phyloP scores from a whole-genome alignment of 2,888 invertebrate species.

The Cantharis rustica region DNA sequence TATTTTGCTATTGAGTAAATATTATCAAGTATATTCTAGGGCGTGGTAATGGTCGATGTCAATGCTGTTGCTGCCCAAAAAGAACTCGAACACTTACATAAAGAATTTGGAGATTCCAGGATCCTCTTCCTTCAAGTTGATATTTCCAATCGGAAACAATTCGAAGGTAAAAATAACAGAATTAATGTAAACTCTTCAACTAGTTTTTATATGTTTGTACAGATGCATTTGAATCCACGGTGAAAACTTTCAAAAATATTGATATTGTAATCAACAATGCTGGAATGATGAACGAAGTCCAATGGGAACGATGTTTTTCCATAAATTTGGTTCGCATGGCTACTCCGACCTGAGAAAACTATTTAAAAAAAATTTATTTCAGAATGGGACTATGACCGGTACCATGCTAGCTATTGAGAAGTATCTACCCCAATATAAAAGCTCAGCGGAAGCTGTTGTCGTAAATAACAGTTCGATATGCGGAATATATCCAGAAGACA shows the following conservation, averaged over 20 bases:
- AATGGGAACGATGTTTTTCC: constrained; percentile 32
- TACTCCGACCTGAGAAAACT: not conserved
- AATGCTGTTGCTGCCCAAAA: constrained; percentile 59
- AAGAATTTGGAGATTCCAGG: constrained; percentile 68
- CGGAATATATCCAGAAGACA: constrained; percentile 23
- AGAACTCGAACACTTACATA: constrained; percentile 64
- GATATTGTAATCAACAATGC: constrained; percentile 39
- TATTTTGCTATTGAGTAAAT: not conserved
- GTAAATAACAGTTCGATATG: constrained; percentile 37
- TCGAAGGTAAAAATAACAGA: constrained; percentile 63
- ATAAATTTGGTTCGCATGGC: constrained; percentile 35
- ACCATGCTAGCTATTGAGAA: constrained; percentile 33
- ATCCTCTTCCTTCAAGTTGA: constrained; percentile 73
- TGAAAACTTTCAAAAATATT: constrained; percentile 11
- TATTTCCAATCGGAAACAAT: constrained; percentile 73
- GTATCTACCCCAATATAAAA: constrained; percentile 39
- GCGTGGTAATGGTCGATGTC: constrained; percentile 46
- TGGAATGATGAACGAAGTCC: constrained; percentile 33
- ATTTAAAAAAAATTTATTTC: not conserved
- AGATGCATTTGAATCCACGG: constrained; percentile 6
- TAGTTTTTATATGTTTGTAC: not conserved
- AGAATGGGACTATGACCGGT: constrained; percentile 34
- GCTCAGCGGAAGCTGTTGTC: constrained; percentile 34
- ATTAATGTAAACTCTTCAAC: not conserved
- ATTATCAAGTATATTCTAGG: constrained; percentile 33